Percentiles rank a stretch among this genome's conserved stretches.
phyloP scores from a whole-genome alignment of 2,888 invertebrate genomes.

The Eumerus sabulonum region DNA sequence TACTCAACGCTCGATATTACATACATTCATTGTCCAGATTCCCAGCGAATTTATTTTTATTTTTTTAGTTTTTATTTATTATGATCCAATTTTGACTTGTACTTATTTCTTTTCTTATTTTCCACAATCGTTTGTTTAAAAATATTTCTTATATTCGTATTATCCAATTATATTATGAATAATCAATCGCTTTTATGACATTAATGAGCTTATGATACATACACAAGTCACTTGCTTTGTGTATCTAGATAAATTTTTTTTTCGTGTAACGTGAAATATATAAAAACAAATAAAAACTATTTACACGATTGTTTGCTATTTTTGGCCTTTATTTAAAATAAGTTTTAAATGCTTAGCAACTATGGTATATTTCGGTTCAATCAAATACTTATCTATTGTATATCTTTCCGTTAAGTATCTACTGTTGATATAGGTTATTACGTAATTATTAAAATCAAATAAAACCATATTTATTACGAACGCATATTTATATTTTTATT shows the following conservation, averaged over 20 bases:
- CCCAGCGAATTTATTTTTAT: too few relatives aligned
- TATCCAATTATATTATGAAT: not conserved
- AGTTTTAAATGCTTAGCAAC: slow-evolving; percentile 40
- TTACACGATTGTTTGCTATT: slow-evolving; percentile 57
- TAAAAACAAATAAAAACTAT: slow-evolving; percentile 24
- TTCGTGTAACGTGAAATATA: too few relatives aligned
- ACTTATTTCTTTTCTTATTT: not conserved
- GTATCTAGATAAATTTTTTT: too few relatives aligned
- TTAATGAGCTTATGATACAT: slow-evolving; percentile 55
- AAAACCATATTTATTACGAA: slow-evolving; percentile 53
- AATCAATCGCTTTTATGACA: slow-evolving; percentile 50
- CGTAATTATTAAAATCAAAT: slow-evolving; percentile 36
- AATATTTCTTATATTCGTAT: not conserved
- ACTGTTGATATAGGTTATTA: slow-evolving; percentile 47
- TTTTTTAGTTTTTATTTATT: too few relatives aligned
- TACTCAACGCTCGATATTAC: too few relatives aligned
- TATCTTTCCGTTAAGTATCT: slow-evolving; percentile 6
- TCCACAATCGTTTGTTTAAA: not conserved
- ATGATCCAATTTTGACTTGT: not conserved
- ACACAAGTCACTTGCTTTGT: too few relatives aligned
- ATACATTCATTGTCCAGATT: too few relatives aligned
- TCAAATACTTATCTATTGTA: slow-evolving; percentile 17
- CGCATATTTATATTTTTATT: slow-evolving; percentile 62
- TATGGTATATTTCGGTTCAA: slow-evolving; percentile 23
- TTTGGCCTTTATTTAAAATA: slow-evolving; percentile 37